A percentile compares a stretch with the other conserved stretches of the same genome.
phyloP scores from a whole-genome alignment of 2,888 invertebrate genomes.

The Villa cingulata region DNA sequence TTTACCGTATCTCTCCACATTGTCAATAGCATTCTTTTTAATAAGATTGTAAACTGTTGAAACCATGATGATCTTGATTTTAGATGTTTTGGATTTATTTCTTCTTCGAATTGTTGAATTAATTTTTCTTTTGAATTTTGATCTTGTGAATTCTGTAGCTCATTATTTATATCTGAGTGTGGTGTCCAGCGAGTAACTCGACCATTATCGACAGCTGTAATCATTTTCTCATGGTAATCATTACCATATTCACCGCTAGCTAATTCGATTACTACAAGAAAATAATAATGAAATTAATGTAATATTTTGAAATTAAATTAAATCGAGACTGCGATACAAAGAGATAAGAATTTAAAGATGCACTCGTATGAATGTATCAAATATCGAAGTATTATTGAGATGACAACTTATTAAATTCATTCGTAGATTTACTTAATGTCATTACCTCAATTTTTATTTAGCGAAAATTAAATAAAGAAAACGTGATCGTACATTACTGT shows the following conservation, averaged over 20 bases:
- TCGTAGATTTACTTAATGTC: too few species aligned
- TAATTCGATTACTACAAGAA: slow-evolving; percentile 57
- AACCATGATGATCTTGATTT: slow-evolving; percentile 45
- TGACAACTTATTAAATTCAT: too few species aligned
- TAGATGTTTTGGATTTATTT: slow-evolving; percentile 39
- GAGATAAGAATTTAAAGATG: too few species aligned
- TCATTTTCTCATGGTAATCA: slow-evolving; percentile 52
- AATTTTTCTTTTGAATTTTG: background rate
- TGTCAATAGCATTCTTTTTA: slow-evolving; percentile 58
- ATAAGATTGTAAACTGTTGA: slow-evolving; percentile 53
- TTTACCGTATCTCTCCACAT: slow-evolving; percentile 58
- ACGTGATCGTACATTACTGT: too few species aligned
- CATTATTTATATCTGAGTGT: slow-evolving; percentile 27
- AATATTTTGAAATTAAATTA: too few species aligned
- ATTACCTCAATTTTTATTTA: too few species aligned
- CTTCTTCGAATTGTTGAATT: slow-evolving; percentile 28
- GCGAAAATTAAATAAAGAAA: too few species aligned
- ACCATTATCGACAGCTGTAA: slow-evolving; percentile 53
- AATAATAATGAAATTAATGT: background rate
- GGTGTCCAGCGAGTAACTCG: slow-evolving; percentile 41
- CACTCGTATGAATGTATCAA: too few species aligned
- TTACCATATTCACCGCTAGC: slow-evolving; percentile 65
- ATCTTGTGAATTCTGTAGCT: slow-evolving; percentile 13
- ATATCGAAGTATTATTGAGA: too few species aligned
- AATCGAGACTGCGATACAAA: too few species aligned